A percentile compares a stretch with the other conserved stretches of the same genome.
phyloP scores from a whole-genome alignment of 2,113 vertebrate genomes.

The Myotis brandtii region DNA sequence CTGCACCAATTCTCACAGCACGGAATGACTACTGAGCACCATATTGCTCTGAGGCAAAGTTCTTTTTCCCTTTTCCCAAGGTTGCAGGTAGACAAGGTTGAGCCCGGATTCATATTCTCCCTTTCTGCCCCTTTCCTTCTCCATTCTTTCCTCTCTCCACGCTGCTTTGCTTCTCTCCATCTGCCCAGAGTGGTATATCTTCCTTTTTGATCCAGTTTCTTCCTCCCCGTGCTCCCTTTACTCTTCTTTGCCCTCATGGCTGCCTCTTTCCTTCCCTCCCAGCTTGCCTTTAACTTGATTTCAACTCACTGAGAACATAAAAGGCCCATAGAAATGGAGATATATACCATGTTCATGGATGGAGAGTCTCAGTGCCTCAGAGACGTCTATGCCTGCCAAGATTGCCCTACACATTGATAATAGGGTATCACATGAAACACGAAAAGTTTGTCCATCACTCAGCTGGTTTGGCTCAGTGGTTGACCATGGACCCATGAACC shows the following conservation, averaged over 20 bases:
- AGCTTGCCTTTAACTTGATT: not conserved
- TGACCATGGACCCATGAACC: too few species aligned
- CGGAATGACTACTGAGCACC: not conserved
- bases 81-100: rapidly evolving
- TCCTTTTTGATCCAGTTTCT: not conserved
- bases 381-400: not conserved
- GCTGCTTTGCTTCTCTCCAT: not conserved
- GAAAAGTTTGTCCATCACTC: not conserved
- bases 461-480: not conserved
- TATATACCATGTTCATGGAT: not conserved
- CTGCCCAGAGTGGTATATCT: not conserved
- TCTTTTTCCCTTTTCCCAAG: not conserved
- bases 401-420: not conserved
- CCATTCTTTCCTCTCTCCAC: not conserved
- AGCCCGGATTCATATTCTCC: not conserved
- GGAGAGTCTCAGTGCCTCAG: not conserved
- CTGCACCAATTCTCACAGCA: not conserved
- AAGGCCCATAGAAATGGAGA: not conserved
- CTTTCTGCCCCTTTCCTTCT: too few species aligned
- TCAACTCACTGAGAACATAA: not conserved
- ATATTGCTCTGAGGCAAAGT: not conserved
- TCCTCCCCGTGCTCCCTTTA: too few species aligned
- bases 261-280: not conserved
- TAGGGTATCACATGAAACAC: not conserved
- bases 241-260: not conserved